phyloP scores from a whole-genome alignment of 2,888 invertebrate genomes.

The Anticlea derivata region DNA sequence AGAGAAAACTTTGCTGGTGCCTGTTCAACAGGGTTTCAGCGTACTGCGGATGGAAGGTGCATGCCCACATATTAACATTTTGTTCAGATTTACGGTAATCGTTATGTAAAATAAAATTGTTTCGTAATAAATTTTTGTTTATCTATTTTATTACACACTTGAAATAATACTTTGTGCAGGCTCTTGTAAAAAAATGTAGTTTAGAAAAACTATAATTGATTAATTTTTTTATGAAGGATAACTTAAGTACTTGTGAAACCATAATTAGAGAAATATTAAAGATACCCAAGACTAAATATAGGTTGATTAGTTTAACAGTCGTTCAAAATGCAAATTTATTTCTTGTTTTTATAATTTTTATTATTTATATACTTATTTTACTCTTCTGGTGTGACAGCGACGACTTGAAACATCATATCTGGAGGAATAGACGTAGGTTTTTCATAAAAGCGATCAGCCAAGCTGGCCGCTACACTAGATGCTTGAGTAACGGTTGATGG shows the following conservation, averaged over 20 bases:
- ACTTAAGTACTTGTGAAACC: too few relatives aligned
- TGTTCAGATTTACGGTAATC: neutral
- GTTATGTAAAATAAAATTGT: neutral
- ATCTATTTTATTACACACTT: too few relatives aligned
- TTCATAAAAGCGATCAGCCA: conserved; percentile 16
- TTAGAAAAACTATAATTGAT: too few relatives aligned
- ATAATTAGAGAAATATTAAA: too few relatives aligned
- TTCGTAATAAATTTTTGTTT: neutral
- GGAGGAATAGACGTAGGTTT: conserved; percentile 26
- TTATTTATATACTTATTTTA: neutral
- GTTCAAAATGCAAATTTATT: too few relatives aligned
- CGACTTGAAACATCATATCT: conserved; percentile 46
- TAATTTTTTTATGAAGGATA: too few relatives aligned
- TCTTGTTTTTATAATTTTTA: neutral
- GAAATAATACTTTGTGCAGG: too few relatives aligned
- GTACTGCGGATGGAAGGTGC: conserved; percentile 68
- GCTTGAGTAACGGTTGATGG: neutral
- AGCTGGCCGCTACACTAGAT: neutral
- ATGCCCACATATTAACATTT: conserved; percentile 45
- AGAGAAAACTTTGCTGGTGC: conserved; percentile 59
- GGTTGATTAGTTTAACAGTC: too few relatives aligned
- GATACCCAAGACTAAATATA: too few relatives aligned
- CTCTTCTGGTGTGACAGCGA: conserved; percentile 53
- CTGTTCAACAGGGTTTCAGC: conserved; percentile 58
- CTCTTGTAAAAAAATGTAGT: too few relatives aligned